Conservation (phyloP, 2,888 invertebrate genomes). For the Sinopyrophorus schimmeli region DNA sequence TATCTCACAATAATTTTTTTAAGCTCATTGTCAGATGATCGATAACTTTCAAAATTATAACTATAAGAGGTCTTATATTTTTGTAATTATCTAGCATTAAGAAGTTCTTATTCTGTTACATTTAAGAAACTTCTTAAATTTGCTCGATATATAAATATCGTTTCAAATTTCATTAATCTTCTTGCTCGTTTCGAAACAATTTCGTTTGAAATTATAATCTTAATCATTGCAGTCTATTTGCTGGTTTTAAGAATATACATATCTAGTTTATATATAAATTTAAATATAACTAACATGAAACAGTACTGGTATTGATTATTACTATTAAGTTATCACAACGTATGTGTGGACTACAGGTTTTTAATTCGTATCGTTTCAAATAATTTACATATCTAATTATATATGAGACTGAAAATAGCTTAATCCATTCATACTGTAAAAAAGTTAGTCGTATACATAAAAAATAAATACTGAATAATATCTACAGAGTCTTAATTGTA, state of each 20-base stretch:
- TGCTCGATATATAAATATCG: too few relatives aligned
- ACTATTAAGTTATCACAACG: slow-evolving; percentile 38
- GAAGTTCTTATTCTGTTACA: too few relatives aligned
- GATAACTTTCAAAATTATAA: too few relatives aligned
- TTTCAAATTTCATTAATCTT: too few relatives aligned
- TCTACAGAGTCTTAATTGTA: slow-evolving; percentile 17
- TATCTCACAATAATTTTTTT: too few relatives aligned
- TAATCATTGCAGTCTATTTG: too few relatives aligned
- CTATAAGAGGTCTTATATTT: too few relatives aligned
- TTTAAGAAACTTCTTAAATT: too few relatives aligned
- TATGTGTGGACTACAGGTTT: slow-evolving; percentile 38
- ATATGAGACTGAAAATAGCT: slow-evolving; percentile 9
- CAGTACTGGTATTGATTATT: slow-evolving; percentile 22
- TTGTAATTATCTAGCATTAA: too few relatives aligned
- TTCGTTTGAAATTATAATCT: not conserved
- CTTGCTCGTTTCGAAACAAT: not conserved
- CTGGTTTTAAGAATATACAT: slow-evolving; percentile 25
- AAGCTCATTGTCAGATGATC: too few relatives aligned
- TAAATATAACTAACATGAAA: slow-evolving; percentile 20
- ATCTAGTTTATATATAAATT: slow-evolving; percentile 11
- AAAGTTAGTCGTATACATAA: slow-evolving; percentile 25
- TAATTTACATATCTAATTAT: slow-evolving; percentile 30
- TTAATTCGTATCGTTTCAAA: slow-evolving; percentile 43
- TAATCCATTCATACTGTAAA: slow-evolving; percentile 12
- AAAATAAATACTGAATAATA: slow-evolving; percentile 26